phyloP scores from a whole-genome alignment of 37 sponge, comb jelly and placozoan genomes.

The Sycon ciliatum region DNA sequence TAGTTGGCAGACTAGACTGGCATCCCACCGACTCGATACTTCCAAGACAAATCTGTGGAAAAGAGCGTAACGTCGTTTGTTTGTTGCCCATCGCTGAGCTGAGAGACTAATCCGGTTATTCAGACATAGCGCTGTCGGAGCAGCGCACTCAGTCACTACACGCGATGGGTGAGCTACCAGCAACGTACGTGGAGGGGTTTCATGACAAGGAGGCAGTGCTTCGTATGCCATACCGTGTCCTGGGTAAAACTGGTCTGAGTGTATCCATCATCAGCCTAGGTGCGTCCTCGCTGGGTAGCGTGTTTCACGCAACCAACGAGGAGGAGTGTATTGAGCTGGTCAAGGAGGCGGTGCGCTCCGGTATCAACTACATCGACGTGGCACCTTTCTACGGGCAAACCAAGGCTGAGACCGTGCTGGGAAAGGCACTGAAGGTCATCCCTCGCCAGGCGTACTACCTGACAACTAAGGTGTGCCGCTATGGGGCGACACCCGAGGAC shows the following conservation, averaged over 20 bases:
- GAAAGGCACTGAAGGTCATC: slow-evolving; percentile 46
- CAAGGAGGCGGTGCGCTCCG: slow-evolving; percentile 38
- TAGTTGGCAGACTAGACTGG: too few relatives aligned
- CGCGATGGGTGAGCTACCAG: background rate
- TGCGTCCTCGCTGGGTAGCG: slow-evolving; percentile 70
- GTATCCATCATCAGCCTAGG: slow-evolving; percentile 67
- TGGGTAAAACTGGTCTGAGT: slow-evolving; percentile 63
- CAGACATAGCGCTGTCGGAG: too few relatives aligned
- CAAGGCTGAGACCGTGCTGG: slow-evolving; percentile 69
- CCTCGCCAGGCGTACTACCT: slow-evolving; percentile 57
- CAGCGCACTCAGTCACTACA: background rate
- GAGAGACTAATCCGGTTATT: too few relatives aligned
- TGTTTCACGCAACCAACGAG: slow-evolving; percentile 44
- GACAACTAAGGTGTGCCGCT: slow-evolving; percentile 78
- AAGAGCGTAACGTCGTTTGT: too few relatives aligned
- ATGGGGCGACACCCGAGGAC: slow-evolving; percentile 34
- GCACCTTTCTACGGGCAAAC: slow-evolving; percentile 88
- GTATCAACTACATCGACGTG: slow-evolving; percentile 84
- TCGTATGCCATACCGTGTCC: slow-evolving; percentile 44
- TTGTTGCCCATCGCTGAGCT: too few relatives aligned
- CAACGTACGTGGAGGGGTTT: slow-evolving; percentile 14
- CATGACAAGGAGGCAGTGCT: background rate
- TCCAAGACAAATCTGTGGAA: too few relatives aligned
- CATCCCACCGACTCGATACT: too few relatives aligned
- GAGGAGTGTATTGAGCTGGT: slow-evolving; percentile 29